A percentile compares a stretch with the other conserved stretches of the same genome.
Conservation (phyloP, 2,113 vertebrate genomes). For the Rhea pennata region DNA sequence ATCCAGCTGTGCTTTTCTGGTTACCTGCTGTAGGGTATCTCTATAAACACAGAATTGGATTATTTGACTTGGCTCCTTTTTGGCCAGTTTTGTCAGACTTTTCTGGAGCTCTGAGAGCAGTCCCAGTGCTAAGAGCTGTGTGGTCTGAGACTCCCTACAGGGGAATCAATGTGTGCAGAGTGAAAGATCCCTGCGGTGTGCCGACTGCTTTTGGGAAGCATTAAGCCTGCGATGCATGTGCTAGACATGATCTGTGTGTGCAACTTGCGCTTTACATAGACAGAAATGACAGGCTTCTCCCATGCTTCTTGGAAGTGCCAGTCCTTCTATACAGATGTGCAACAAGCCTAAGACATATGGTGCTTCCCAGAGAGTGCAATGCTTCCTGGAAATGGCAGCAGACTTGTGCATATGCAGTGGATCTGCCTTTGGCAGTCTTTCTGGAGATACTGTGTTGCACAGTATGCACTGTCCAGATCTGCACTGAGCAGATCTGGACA, state of each 20-base stretch:
- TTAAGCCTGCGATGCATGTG: background rate
- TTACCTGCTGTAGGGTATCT: background rate
- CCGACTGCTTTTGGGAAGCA: background rate
- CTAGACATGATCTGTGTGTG: background rate
- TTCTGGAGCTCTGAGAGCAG: background rate
- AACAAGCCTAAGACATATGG: background rate
- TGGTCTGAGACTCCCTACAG: background rate
- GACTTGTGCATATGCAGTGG: background rate
- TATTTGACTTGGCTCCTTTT: background rate
- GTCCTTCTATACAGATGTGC: background rate
- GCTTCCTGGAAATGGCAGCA: background rate
- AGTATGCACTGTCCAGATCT: too few relatives aligned
- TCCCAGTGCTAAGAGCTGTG: background rate
- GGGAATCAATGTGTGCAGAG: fast-evolving
- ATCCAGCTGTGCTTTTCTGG: background rate
- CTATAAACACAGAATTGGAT: background rate
- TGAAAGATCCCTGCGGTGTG: too few relatives aligned
- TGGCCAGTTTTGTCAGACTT: background rate
- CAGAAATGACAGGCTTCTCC: background rate
- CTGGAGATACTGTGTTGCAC: background rate
- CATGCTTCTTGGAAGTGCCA: background rate
- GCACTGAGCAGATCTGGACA: background rate
- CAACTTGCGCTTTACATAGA: background rate
- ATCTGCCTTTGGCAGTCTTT: background rate
- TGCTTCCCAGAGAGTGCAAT: background rate